phyloP scores from a whole-genome alignment of 2,797 vertebrate genomes.

The Arrhamphus sclerolepis region DNA sequence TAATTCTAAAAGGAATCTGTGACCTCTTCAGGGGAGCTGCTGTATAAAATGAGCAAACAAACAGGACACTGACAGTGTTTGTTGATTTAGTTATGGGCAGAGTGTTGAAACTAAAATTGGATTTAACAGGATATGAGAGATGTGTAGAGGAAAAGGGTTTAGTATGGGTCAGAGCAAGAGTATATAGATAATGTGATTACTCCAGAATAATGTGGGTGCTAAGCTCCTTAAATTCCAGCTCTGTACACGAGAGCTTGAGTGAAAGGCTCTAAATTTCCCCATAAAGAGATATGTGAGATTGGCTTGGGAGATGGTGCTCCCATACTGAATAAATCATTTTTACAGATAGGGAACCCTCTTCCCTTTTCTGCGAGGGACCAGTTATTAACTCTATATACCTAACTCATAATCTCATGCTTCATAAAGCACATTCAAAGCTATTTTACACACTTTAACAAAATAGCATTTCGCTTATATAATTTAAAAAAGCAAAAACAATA shows the following conservation, averaged over 20 bases:
- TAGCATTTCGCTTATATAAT: too few species aligned
- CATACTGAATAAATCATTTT: conserved; percentile 62
- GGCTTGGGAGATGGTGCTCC: conserved; percentile 54
- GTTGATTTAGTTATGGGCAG: conserved; percentile 56
- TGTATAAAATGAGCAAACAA: conserved; percentile 37
- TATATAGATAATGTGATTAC: conserved; percentile 69
- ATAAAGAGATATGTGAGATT: conserved; percentile 69
- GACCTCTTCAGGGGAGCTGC: conserved; percentile 46
- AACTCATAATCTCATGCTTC: conserved; percentile 23
- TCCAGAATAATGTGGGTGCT: conserved; percentile 52
- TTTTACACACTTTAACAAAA: neutral
- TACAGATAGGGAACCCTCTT: conserved; percentile 18
- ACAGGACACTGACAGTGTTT: conserved; percentile 19
- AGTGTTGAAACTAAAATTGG: conserved; percentile 55
- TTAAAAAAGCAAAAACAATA: too few species aligned
- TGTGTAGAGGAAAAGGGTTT: conserved; percentile 32
- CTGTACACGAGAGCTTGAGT: conserved; percentile 40
- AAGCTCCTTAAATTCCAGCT: conserved; percentile 55
- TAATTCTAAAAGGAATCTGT: conserved; percentile 13
- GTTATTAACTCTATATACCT: conserved; percentile 44
- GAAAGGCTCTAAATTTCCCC: conserved; percentile 60
- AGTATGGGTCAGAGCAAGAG: conserved; percentile 53
- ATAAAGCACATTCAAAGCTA: neutral
- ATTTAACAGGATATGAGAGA: conserved; percentile 61
- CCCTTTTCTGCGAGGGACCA: conserved; percentile 34